phyloP scores from a whole-genome alignment of 2,797 vertebrate genomes.

The Sardinella longiceps region DNA sequence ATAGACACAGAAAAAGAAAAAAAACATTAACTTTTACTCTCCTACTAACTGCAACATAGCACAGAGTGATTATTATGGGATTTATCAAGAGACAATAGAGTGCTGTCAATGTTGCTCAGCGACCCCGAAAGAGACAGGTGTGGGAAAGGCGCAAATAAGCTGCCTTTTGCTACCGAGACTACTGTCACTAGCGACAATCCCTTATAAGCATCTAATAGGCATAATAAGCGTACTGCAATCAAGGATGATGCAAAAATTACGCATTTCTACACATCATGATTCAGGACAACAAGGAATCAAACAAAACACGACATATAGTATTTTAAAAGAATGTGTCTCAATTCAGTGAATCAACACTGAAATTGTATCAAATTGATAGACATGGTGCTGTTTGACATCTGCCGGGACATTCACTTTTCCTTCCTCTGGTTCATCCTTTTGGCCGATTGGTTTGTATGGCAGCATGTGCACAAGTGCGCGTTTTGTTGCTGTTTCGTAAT shows the following conservation, averaged over 20 bases:
- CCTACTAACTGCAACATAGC: not conserved
- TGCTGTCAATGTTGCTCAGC: conserved; percentile 24
- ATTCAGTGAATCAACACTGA: not conserved
- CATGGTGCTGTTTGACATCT: not conserved
- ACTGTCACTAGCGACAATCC: not conserved
- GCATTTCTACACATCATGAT: not conserved
- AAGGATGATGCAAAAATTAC: not conserved
- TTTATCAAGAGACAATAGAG: conserved; percentile 31
- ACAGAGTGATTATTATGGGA: conserved; percentile 30
- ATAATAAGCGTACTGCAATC: not conserved
- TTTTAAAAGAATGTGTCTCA: not conserved
- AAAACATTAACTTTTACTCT: not conserved
- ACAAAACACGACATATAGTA: not conserved
- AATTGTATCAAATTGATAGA: not conserved
- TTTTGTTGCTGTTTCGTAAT: conserved; percentile 64
- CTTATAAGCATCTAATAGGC: not conserved
- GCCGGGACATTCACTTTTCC: conserved; percentile 18
- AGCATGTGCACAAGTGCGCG: conserved; percentile 52
- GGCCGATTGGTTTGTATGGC: conserved; percentile 37
- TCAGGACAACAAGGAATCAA: not conserved
- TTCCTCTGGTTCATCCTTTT: not conserved
- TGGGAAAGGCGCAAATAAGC: conserved; percentile 22
- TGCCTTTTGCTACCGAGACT: not conserved
- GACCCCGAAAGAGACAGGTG: conserved; percentile 27
- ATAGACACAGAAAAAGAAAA: not conserved